A percentile compares a stretch with the other conserved stretches of the same genome.
phyloP scores from a whole-genome alignment of 2,797 vertebrate genomes.

The Mareca penelope region DNA sequence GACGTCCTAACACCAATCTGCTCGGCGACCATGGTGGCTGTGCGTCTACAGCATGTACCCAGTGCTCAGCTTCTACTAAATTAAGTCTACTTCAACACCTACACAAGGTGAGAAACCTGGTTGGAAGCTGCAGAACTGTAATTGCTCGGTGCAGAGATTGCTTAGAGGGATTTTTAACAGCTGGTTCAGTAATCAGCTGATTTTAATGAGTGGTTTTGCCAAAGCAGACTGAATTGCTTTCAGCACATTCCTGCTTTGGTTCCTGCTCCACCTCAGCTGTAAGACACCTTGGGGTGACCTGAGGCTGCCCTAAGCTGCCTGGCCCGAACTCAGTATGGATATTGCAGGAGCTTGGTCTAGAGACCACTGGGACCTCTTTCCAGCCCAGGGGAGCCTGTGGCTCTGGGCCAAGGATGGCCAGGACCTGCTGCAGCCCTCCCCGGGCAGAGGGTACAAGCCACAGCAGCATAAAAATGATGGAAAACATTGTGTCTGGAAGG shows the following conservation, averaged over 20 bases:
- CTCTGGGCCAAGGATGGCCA: background rate
- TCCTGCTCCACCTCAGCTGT: background rate
- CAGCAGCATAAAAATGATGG: background rate
- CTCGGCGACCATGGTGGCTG: background rate
- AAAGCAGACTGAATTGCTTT: slow-evolving; percentile 12
- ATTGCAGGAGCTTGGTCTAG: background rate
- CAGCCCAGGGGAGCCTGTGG: fast-evolving
- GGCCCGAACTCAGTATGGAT: background rate
- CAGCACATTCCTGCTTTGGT: slow-evolving; percentile 4
- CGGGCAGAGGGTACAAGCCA: background rate
- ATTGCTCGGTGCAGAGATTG: background rate
- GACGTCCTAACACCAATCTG: background rate
- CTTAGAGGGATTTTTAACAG: slow-evolving; percentile 20
- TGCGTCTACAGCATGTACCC: background rate
- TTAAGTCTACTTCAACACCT: background rate
- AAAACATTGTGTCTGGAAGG: background rate
- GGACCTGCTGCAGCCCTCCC: background rate
- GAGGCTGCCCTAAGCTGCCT: background rate
- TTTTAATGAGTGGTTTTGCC: background rate
- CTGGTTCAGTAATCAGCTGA: background rate
- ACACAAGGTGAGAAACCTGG: background rate
- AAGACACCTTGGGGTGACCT: slow-evolving; percentile 30
- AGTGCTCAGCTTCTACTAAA: background rate
- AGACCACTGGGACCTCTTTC: background rate
- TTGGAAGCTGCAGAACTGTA: background rate